Evolutionary conservation across 1,140 invertebrate genomes (phyloP).

Genomic region (Telenomus remus): DNA sequence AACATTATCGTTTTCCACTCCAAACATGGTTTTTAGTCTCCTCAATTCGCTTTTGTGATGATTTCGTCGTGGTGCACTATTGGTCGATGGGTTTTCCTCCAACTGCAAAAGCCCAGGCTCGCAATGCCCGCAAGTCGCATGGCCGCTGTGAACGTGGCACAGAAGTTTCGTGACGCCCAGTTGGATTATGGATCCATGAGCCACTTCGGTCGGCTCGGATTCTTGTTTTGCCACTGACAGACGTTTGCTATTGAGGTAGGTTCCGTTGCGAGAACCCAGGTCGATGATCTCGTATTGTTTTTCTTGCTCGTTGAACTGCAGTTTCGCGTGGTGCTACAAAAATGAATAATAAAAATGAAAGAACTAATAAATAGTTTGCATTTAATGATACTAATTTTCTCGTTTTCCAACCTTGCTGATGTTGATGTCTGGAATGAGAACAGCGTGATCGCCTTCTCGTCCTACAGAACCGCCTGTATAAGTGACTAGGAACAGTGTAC

Average conservation of each 20-base stretch:
- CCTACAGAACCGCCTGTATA: constrained; percentile 91
- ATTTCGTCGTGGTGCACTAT: constrained; percentile 60
- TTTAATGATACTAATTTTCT: background rate
- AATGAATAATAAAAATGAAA: background rate
- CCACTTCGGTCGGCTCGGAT: constrained; percentile 79
- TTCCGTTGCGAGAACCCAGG: constrained; percentile 91
- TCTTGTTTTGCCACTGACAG: constrained; percentile 83
- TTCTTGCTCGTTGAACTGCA: constrained; percentile 79
- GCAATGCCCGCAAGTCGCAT: constrained; percentile 91
- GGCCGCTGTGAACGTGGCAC: constrained; percentile 90
- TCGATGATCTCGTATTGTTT: constrained; percentile 84
- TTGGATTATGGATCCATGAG: constrained; percentile 85
- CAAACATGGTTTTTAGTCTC: constrained; percentile 89
- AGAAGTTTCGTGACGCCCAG: constrained; percentile 85
- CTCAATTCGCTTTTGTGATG: constrained; percentile 84
- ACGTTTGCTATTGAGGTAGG: constrained; percentile 85
- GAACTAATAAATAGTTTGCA: background rate
- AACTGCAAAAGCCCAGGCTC: constrained; percentile 86
- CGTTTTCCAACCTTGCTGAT: constrained; percentile 85
- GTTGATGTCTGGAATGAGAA: constrained; percentile 86
- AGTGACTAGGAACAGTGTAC: constrained; percentile 89
- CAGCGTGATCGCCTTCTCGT: constrained; percentile 83
- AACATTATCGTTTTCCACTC: constrained; percentile 78
- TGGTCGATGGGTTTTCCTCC: constrained; percentile 38
- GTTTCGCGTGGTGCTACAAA: constrained; percentile 83